Conservation (phyloP, 2,797 vertebrate genomes). For the Todus mexicanus region DNA sequence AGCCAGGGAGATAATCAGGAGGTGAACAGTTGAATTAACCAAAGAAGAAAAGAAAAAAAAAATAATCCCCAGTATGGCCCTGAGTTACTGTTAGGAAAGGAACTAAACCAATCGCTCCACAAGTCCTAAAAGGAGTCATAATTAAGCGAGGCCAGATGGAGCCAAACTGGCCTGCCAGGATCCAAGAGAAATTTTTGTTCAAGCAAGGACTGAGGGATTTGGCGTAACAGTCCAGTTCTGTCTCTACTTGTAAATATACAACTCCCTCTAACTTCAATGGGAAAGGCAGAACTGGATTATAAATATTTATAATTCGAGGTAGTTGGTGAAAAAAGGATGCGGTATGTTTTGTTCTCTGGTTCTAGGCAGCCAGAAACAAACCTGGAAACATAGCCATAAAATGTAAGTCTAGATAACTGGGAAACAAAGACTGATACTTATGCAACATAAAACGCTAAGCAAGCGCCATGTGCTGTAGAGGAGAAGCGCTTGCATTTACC, state of each 20-base stretch:
- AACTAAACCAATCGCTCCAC: background rate
- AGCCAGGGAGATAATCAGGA: background rate
- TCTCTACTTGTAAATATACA: background rate
- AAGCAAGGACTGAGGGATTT: background rate
- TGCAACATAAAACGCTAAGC: background rate
- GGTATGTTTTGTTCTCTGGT: background rate
- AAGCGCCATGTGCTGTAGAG: background rate
- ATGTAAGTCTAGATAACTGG: background rate
- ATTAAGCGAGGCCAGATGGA: background rate
- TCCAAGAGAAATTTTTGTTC: background rate
- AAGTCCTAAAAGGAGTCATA: background rate
- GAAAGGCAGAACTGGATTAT: background rate
- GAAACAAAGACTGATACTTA: slow-evolving; percentile 20
- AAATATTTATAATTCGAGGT: background rate
- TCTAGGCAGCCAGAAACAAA: slow-evolving; percentile 22
- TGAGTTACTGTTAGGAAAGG: background rate
- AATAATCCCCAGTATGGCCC: background rate
- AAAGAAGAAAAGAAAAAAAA: background rate
- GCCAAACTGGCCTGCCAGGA: background rate
- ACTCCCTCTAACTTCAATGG: background rate
- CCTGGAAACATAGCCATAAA: slow-evolving; percentile 3
- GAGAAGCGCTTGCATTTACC: background rate
- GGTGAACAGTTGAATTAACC: background rate
- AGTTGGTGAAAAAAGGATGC: background rate
- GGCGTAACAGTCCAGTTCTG: background rate